These are phyloP conservation scores for Mallotus villosus DNA, from an alignment of 2,797 vertebrate genomes.

Conservation along the genomic window DNA sequence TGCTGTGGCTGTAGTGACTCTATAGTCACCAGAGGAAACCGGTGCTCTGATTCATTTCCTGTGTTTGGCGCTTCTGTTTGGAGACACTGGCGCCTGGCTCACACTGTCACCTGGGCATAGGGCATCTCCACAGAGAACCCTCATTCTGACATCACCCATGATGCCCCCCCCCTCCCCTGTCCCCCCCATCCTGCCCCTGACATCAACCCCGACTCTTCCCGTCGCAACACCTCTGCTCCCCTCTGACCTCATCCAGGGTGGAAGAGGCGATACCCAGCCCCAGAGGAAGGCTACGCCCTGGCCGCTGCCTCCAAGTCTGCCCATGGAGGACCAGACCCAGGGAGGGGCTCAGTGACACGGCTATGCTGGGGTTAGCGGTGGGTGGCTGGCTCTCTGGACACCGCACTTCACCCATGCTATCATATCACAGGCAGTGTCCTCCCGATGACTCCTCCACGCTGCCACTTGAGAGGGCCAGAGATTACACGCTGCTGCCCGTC, in stretches of 20 bases:
- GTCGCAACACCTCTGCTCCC: conserved; percentile 24
- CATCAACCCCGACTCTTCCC: conserved; percentile 2
- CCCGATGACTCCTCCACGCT: conserved; percentile 67
- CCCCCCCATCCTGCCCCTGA: conserved; percentile 7
- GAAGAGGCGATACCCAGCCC: conserved; percentile 51
- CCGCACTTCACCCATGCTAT: conserved; percentile 56
- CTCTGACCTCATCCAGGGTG: conserved; percentile 60
- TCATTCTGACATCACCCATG: conserved; percentile 46
- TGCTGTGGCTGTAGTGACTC: not conserved
- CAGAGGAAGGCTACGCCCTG: conserved; percentile 48
- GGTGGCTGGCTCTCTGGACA: conserved; percentile 8
- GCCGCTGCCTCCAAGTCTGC: conserved; percentile 68
- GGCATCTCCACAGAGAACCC: not conserved
- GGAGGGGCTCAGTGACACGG: conserved; percentile 61
- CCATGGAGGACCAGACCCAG: conserved; percentile 46
- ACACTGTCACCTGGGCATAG: conserved; percentile 11
- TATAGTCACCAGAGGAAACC: not conserved
- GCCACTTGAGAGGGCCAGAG: conserved; percentile 67
- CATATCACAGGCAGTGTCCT: conserved; percentile 65
- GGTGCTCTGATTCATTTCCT: conserved; percentile 6
- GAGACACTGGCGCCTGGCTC: not conserved
- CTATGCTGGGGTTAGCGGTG: conserved; percentile 38
- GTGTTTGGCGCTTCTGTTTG: conserved; percentile 6
- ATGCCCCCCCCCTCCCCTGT: conserved; percentile 24
- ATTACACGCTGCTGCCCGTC: conserved; percentile 58